Base-by-base conservation (phyloP, 2,888 invertebrate species). In the Dendrolimus houi region DNA sequence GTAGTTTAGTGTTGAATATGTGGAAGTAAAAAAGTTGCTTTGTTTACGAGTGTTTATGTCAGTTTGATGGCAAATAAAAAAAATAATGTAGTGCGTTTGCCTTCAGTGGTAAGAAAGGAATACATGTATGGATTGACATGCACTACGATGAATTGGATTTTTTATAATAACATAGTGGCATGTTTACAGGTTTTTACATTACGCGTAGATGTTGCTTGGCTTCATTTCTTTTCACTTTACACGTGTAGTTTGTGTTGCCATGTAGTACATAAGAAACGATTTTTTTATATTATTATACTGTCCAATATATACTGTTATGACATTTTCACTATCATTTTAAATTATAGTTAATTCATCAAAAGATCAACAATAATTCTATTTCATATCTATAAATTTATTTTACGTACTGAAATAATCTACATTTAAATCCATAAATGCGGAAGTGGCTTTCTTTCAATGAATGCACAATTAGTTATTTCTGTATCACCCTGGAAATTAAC, bases 171-270 rank as follows among this genome's bases (percentile, higher is more conserved):
- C 6, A 29, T 29, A 79, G 78, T 79, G 76, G 88, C 88, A 88
- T 88, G 88, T 81, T 83, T 84, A 82, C 84, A 84, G 85, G 84
- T 85, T 79, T 85, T 84, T 85, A 86, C 86, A 83, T 80, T 69
- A 72, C 66, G 68, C 59, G 72, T 77, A 75, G 75, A 66, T 62
- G 60, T 65, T 69, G 80, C 74, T 71, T 77, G 72, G 78, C 79
- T 79, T 72, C 58, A 65, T 66, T 57, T 66, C 64, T 64, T 64
- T 59, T 66, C 65, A 65, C 62, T 66, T 63, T 60, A 58, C 55
- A n/a, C 12, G 10, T 54, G 12, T 54, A 40, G 40, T 41, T 40
- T 40, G 40, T 14, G 14, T 53, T 29, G 29, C 9, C 29, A 17
- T 53, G 7, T 29, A 29, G 29, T 29, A 29, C 29, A 29, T 6